A percentile compares a stretch with the other conserved stretches of the same genome.
Conservation (phyloP, 2,888 invertebrate genomes). For the Cryptophagus acutangulus region DNA sequence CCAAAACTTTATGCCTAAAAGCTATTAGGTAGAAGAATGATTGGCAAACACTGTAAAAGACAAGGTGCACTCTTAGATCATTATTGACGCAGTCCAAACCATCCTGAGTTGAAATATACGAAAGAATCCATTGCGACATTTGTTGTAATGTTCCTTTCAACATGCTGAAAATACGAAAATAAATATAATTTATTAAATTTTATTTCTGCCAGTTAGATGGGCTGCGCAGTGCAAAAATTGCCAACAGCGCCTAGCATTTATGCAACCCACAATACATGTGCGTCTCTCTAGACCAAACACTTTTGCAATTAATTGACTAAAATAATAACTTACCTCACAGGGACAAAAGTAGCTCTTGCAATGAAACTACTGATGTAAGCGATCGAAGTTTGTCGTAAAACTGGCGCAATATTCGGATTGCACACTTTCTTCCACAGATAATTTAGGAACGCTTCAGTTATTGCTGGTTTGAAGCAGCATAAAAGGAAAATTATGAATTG, state of each 20-base stretch:
- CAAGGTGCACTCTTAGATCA: constrained; percentile 69
- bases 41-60: constrained; percentile 91
- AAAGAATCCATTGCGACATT: constrained; percentile 79
- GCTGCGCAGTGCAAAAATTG: too few relatives aligned
- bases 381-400: constrained; percentile 65
- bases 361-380: constrained; percentile 71
- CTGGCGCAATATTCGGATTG: constrained; percentile 58
- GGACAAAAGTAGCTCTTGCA: constrained; percentile 61
- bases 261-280: too few relatives aligned
- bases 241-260: too few relatives aligned
- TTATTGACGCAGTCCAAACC: constrained; percentile 51
- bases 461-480: constrained; percentile 58
- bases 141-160: constrained; percentile 62
- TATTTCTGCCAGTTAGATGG: too few relatives aligned
- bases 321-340: constrained; percentile 45
- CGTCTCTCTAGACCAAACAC: too few relatives aligned
- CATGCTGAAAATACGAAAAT: constrained; percentile 57
- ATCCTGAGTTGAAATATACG: constrained; percentile 70
- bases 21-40: constrained; percentile 88
- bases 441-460: constrained; percentile 62
- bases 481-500: constrained; percentile 74
- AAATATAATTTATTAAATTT: too few relatives aligned
- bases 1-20: constrained; percentile 81
- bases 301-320: too few relatives aligned
- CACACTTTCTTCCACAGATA: constrained; percentile 71